Evolutionary conservation across 2,797 vertebrate species (phyloP), one percentile per base, ranked within the genome.

Genomic region (Leptatherina wallacei): DNA sequence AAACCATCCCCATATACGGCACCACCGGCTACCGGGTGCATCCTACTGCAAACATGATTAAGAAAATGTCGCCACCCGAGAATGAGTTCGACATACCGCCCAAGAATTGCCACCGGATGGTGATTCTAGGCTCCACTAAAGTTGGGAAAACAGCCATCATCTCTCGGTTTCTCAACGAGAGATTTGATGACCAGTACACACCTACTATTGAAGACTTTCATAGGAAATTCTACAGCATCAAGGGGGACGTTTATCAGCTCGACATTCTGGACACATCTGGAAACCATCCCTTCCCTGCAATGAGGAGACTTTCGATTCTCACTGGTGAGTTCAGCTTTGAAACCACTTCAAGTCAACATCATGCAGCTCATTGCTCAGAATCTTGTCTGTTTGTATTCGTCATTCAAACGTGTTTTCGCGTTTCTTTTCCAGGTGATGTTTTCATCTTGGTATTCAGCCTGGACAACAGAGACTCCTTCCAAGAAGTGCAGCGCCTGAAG

Each of bases 161-260:
- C 66, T 98, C 97, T 2, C 96, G 98, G 65, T 99, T 99, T 87
- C 94, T 99, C 73, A 98, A 95, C 32, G 96, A 96, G 75, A 96
- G 95, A 83, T 97, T 98, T 67, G 97, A 99, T 57, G 97, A 99
- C 73, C 94, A 98, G 69, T 99, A 99, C 94, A 99, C 97, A 0
- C 98, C 98, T 49, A 99, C 98, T 60, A 98, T 99, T 57, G 98
- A 99, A 91, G 97, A 99, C 91, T 99, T 99, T 89, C 98, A 99
- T 78, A 95, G 97, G 86, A 99, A 99, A 92, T 96, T 99, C 88
- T 99, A 99, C 94, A 96, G 96, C 92, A 99, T 99, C 93, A 94
- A 93, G 0, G 98, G 98, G 1, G 96, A 97, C 56, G 94, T 98
- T 65, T 99, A 99, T 80, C 97, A 98, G 89, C 91, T 99, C 44